phyloP scores from a whole-genome alignment of 2,797 vertebrate species.

The Paratrypauchen microcephalus region DNA sequence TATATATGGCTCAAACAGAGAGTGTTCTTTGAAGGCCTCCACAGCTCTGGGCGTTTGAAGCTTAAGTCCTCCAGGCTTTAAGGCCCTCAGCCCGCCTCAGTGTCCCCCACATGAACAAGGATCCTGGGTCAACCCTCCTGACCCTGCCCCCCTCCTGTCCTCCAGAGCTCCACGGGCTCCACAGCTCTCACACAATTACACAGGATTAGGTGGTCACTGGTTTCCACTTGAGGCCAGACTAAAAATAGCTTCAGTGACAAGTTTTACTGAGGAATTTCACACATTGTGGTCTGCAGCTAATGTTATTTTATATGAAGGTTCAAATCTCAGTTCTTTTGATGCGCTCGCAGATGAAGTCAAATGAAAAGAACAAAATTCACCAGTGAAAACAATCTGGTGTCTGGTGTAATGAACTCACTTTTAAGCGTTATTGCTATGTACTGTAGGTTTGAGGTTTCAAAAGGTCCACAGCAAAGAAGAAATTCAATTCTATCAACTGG shows the following conservation, averaged over 20 bases:
- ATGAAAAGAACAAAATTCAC: too few relatives aligned
- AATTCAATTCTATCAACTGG: too few relatives aligned
- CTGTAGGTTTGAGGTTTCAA: too few relatives aligned
- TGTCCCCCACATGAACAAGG: conserved; percentile 28
- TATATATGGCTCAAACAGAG: too few relatives aligned
- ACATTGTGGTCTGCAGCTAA: not conserved
- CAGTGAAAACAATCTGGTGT: too few relatives aligned
- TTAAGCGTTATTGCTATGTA: too few relatives aligned
- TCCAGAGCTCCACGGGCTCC: conserved; percentile 4
- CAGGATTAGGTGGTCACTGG: not conserved
- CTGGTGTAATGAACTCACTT: too few relatives aligned
- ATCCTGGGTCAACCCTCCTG: conserved; percentile 16
- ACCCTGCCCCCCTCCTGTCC: conserved; percentile 12
- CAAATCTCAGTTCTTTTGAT: not conserved
- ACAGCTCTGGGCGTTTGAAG: conserved; percentile 26
- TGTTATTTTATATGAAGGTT: not conserved
- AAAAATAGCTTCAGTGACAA: conserved; percentile 10
- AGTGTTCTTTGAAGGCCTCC: conserved; percentile 16
- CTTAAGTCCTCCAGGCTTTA: conserved; percentile 30
- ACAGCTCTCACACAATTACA: conserved; percentile 12
- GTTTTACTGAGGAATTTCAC: not conserved
- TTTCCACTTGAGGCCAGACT: conserved; percentile 24
- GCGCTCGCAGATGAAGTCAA: too few relatives aligned
- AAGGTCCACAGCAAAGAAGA: too few relatives aligned
- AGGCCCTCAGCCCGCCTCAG: conserved; percentile 15